Base-by-base conservation (phyloP, 2,888 invertebrate genomes). In the Quadriops clusia region DNA sequence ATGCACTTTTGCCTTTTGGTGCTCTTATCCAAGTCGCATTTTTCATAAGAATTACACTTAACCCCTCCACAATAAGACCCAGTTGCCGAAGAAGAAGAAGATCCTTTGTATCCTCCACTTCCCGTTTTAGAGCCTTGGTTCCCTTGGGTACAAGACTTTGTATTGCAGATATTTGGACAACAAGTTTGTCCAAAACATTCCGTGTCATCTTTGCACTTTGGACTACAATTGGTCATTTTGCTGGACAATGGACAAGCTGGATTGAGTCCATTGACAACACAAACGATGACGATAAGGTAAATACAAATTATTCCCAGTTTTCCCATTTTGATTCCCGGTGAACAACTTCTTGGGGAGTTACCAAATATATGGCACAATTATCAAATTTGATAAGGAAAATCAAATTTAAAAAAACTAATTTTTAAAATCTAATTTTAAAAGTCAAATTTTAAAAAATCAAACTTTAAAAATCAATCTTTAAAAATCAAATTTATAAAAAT, bases 101-200 rank as follows among this genome's bases (percentile, higher is more conserved):
- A 30, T 16, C 54, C 50, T 43, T 65, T 63, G 42, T 65, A 65
- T 36, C 58, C 58, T 10, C 50, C 47, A 28, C 51, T 47, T 9
- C 34, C 39, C 21, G 51, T 51, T 12, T 42, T 38, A 8, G 43
- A 41, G 13, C 36, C 41, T 21, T 48, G 43, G 36, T 55, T 50
- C 6, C 50, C 49, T 3, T 49, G 50, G 0, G 68, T 65, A 47
- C 82, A 82, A 2, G 80, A 80, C 50, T 70, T 74, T 27, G 65
- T 63, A 44, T 77, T 75, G 61, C 82, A 81, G 33, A 70, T 56
- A 57, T 82, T 81, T 5, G 72, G 65, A 44, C 81, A 82, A 41
- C 74, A 72, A 50, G 74, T 71, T 41, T 73, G 74, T 30, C 70
- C 65, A 17, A 65, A 63, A 54, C 82, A 82, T 40, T 79, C 73